Conservation (phyloP, 2,888 invertebrate species). For the Junonia oenone region DNA sequence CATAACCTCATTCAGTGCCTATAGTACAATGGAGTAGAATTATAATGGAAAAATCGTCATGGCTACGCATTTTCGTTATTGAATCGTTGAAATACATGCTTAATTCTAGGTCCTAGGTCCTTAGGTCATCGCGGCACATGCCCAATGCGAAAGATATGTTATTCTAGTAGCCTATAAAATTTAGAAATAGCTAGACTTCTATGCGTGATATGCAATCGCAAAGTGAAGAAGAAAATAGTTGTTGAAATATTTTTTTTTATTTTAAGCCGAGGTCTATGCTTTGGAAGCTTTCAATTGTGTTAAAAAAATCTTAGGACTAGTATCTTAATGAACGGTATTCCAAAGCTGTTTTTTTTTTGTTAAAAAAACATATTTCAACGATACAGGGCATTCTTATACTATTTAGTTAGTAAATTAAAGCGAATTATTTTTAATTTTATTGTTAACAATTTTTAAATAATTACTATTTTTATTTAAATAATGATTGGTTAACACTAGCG, state of each 20-base stretch:
- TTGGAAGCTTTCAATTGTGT: slow-evolving; percentile 12
- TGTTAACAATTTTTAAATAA: slow-evolving; percentile 43
- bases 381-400: slow-evolving; percentile 58
- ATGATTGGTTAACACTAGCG: slow-evolving; percentile 28
- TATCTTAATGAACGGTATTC: background rate
- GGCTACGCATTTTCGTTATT: slow-evolving; percentile 15
- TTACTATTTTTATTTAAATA: slow-evolving; percentile 41
- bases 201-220: slow-evolving; percentile 70
- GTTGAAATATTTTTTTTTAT: slow-evolving; percentile 52
- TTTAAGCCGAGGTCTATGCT: slow-evolving; percentile 10
- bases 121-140: slow-evolving; percentile 20
- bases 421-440: slow-evolving; percentile 44
- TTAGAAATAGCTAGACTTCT: slow-evolving; percentile 49
- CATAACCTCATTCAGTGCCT: background rate
- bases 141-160: slow-evolving; percentile 44
- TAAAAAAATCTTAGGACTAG: slow-evolving; percentile 3
- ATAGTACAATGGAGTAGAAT: background rate
- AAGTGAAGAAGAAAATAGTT: slow-evolving; percentile 53
- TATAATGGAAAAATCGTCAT: background rate
- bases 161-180: slow-evolving; percentile 60
- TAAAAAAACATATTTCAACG: slow-evolving; percentile 52
- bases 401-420: slow-evolving; percentile 58
- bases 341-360: slow-evolving; percentile 17
- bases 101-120: slow-evolving; percentile 9
- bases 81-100: slow-evolving; percentile 25